Base-by-base conservation (phyloP, 2,888 invertebrate species). In the Bembecia ichneumoniformis region DNA sequence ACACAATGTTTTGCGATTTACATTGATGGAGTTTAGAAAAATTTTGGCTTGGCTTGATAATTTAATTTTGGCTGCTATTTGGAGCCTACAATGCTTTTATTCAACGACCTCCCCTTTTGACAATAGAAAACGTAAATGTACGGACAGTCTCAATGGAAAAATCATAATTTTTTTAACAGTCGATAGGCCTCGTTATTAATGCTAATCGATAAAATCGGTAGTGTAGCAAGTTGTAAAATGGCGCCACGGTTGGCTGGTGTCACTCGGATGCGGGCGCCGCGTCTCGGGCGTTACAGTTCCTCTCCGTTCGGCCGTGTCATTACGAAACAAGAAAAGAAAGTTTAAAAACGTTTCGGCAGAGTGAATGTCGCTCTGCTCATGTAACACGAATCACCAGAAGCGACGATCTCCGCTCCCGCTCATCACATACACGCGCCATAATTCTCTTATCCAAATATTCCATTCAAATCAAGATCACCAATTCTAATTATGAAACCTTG, bases 241-340 rank as follows among this genome's bases (percentile, higher is more conserved):
- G 62, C 64, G 66, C 64, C 62, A 50, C 58, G 54, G 52, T 54
- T 28, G 9, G 28, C 28, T 28, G 48, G 47, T 49, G 35, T 52
- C 52, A 56, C 56, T 60, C 52, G 58, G 55, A 54, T 59, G 54
- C 57, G 60, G 58, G 56, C 59, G 58, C 50, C 53, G 59, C 56
- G 55, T 54, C 60, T 51, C 58, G 62, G n/a, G 62, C 68, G 65
- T 64, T 68, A 71, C 66, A 67, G 64, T 68, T 72, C 68, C 65
- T 76, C 73, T 75, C 73, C 66, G 68, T 63, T 77, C 68, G 69
- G 67, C 71, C 77, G 74, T 77, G 58, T 67, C 73, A 75, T 84
- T 81, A 82, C 80, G 81, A 82, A 81, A 83, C 79, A 65, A 73
- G 74, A 82, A 82, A 82, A 71, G 78, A 79, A 82, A 82, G 81